Evolutionary conservation across 2,888 invertebrate species (phyloP).

Genomic region (Cryptocephalus primarius): DNA sequence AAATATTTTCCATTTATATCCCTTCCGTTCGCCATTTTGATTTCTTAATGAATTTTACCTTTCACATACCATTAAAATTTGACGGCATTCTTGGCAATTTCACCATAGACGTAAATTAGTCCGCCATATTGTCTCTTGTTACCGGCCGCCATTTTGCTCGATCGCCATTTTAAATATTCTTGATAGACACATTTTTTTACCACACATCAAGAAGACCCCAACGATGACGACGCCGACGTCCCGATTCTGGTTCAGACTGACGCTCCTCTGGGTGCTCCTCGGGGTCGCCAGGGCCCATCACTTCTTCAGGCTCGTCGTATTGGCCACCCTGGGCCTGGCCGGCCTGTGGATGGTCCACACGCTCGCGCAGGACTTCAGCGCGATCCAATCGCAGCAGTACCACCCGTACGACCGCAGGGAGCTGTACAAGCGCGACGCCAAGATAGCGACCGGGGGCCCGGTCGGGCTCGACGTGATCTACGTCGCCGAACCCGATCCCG

Average conservation of each 20-base stretch:
- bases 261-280: slow-evolving; percentile 15
- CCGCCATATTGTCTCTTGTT: too few relatives aligned
- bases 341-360: slow-evolving; percentile 40
- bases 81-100: too few relatives aligned
- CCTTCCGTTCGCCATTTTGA: too few relatives aligned
- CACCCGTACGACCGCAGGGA: background rate
- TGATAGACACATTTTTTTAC: too few relatives aligned
- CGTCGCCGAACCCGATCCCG: background rate
- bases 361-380: slow-evolving; percentile 36
- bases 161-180: too few relatives aligned
- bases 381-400: slow-evolving; percentile 17
- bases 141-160: too few relatives aligned
- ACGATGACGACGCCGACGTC: too few relatives aligned
- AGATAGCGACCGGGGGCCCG: background rate
- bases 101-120: too few relatives aligned
- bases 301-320: slow-evolving; percentile 32
- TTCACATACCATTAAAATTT: too few relatives aligned
- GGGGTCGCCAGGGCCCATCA: slow-evolving; percentile 32
- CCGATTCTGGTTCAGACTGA: slow-evolving; percentile 14
- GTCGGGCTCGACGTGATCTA: too few relatives aligned
- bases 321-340: slow-evolving; percentile 36
- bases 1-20: too few relatives aligned
- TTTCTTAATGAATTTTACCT: too few relatives aligned
- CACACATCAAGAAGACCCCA: background rate
- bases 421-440: slow-evolving; percentile 1